Evolutionary conservation across 2,888 invertebrate genomes (phyloP), one percentile per base, ranked within the genome.

Genomic region (Drosophila ustulata): DNA sequence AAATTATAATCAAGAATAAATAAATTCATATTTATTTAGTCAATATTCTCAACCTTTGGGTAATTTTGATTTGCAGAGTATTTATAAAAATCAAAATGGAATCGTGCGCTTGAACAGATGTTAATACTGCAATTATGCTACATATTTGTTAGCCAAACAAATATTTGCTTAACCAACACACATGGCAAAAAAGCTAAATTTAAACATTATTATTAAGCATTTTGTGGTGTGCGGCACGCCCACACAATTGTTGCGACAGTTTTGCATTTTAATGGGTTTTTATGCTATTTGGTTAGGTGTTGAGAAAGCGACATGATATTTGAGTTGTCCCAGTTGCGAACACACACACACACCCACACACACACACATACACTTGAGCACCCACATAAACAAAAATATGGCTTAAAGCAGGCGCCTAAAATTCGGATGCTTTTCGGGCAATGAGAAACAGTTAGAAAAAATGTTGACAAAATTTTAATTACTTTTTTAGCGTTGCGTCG

Each of bases 381-480:
- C 23, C 5, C 45, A 32, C 26, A 43, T 5, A 39, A 18, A 51
- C 8, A 47, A 39, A 37, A 30, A 46, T 49, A 28, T 55, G 47
- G 61, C 50, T 58, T 50, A 32, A 66, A 59, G 34, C 55, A 56
- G 26, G 41, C 43, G 65, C 57, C 76, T 53, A 68, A 78, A 67
- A 61, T 62, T 62, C 49, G 45, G 34, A 46, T 45, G 59, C 32
- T 50, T 39, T 61, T 18, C 32, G 3, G 30, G 45, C 25, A 53
- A 55, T 41, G 43, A 57, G 39, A 57, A 50, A 63, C 37, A 41
- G 9, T 41, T 18, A n/a, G 55, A 53, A 61, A 73, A 77, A 73
- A 78, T 80, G 78, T 82, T 85, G 85, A 85, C 85, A 80, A 78
- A 76, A 80, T 83, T 83, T 83, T 86, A 83, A 86, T 83, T 83